A percentile compares a stretch with the other conserved stretches of the same genome.
Evolutionary conservation across 2,113 vertebrate species (phyloP).

Genomic region (Tympanuchus pallidicinctus): DNA sequence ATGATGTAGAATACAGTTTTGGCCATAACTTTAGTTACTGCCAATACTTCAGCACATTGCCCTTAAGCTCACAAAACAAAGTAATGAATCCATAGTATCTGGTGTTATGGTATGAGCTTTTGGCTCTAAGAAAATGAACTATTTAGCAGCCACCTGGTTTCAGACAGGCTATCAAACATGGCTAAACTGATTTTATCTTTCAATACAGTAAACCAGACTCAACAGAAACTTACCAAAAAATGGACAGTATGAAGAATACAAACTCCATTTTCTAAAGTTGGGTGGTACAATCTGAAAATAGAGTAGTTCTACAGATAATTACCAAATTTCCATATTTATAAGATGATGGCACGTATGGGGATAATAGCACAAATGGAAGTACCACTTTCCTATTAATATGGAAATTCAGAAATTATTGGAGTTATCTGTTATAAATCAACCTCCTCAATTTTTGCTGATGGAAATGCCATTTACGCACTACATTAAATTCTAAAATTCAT

Average conservation of each 20-base stretch:
- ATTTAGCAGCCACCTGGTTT: neutral
- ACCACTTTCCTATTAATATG: constrained; percentile 65
- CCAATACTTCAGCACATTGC: neutral
- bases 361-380: constrained; percentile 60
- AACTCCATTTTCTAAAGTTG: neutral
- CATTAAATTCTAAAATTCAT: constrained; percentile 43
- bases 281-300: constrained; percentile 36
- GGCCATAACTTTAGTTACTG: neutral
- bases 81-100: neutral
- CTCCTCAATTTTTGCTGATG: constrained; percentile 45
- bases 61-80: neutral
- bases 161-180: neutral
- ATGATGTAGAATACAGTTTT: neutral
- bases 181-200: neutral
- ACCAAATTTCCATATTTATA: constrained; percentile 71
- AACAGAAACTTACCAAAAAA: neutral
- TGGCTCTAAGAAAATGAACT: neutral
- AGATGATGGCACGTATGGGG: constrained; percentile 52
- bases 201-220: neutral
- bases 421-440: constrained; percentile 55
- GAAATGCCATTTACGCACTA: constrained; percentile 50
- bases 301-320: constrained; percentile 46
- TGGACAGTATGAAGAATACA: neutral
- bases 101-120: neutral
- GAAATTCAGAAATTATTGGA: constrained; percentile 70